Conservation (phyloP, 1,140 invertebrate species). For the Drosophila bifasciata region DNA sequence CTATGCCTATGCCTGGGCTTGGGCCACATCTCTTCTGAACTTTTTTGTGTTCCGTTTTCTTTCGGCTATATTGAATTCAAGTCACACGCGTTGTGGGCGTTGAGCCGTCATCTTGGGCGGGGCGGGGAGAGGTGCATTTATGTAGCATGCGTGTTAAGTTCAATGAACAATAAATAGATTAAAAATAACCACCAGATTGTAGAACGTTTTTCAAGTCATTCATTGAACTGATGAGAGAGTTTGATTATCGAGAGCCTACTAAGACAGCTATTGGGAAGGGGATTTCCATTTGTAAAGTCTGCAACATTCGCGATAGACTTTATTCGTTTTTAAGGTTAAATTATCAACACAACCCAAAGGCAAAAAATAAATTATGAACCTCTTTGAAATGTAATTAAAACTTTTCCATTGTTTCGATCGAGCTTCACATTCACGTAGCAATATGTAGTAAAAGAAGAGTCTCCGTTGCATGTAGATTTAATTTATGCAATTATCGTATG, state of each 20-base stretch:
- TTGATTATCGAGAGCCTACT: constrained; percentile 19
- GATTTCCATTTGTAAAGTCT: too few species aligned
- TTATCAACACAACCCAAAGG: constrained; percentile 2
- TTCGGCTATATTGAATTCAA: constrained; percentile 64
- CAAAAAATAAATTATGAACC: constrained; percentile 38
- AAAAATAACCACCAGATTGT: constrained; percentile 61
- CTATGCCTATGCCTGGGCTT: constrained; percentile 28
- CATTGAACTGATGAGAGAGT: constrained; percentile 40
- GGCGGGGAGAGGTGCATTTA: constrained; percentile 45
- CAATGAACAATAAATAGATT: constrained; percentile 75
- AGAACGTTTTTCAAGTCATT: constrained; percentile 55
- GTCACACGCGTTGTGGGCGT: constrained; percentile 66
- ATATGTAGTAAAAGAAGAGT: constrained; percentile 4
- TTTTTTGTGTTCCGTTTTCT: constrained; percentile 37
- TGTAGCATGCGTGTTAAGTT: constrained; percentile 61
- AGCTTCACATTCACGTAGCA: constrained; percentile 3
- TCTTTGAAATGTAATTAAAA: constrained; percentile 37
- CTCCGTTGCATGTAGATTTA: constrained; percentile 47
- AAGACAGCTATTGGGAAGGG: background rate
- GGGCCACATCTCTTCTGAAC: constrained; percentile 1
- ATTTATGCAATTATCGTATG: constrained; percentile 26
- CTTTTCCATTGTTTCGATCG: constrained; percentile 38
- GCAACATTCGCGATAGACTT: constrained; percentile 4
- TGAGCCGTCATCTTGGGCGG: constrained; percentile 33
- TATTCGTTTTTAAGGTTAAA: constrained; percentile 1